Evolutionary conservation across 2,113 vertebrate genomes (phyloP), one percentile per base, ranked within the genome.

Genomic region (Mustelus asterias): DNA sequence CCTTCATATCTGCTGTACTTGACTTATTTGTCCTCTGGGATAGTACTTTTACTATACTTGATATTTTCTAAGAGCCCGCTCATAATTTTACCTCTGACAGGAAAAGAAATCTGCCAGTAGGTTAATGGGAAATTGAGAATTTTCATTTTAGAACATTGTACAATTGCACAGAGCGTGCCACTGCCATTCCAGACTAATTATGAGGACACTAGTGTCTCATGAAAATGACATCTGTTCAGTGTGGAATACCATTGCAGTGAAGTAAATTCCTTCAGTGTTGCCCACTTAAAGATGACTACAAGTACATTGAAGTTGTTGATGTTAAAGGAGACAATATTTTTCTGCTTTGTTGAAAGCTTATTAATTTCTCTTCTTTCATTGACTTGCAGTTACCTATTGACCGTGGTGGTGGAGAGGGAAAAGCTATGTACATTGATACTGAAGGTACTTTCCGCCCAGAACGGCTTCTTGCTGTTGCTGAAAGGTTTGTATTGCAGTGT

Each of bases 391-490:
- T 99, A 88, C 99, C 99, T 72, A 99, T 99, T 80, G 99, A 99
- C 96, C 98, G 98, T 1, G 99, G 99, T 0, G 99, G 99, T 0
- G 99, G 99, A 29, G 99, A 99, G 97, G 99, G 99, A n/a, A 99
- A 99, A 96, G 99, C 99, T 33, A 99, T 99, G 99, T 99, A 99
- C 97, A 99, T 99, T 0, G 99, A 99, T 97, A 99, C 99, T 0
- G 99, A 99, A 96, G 99, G 99, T 0, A 99, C 99, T 44, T 99
- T 99, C 97, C 98, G 99, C 78, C 99, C 99, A 0, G 99, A 99
- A 96, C 98, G 99, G 2, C 98, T 99, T 0, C 98, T 99, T 0
- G 99, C 99, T 0, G 99, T 99, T 70, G 99, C 99, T n/a, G 99
- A 99, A 96, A 98, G 99, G 99, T 99, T 92, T 96, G 98, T 97